A percentile compares a stretch with the other conserved stretches of the same genome.
Evolutionary conservation across 2,888 invertebrate genomes (phyloP).

Genomic region (Girardia tigrina): DNA sequence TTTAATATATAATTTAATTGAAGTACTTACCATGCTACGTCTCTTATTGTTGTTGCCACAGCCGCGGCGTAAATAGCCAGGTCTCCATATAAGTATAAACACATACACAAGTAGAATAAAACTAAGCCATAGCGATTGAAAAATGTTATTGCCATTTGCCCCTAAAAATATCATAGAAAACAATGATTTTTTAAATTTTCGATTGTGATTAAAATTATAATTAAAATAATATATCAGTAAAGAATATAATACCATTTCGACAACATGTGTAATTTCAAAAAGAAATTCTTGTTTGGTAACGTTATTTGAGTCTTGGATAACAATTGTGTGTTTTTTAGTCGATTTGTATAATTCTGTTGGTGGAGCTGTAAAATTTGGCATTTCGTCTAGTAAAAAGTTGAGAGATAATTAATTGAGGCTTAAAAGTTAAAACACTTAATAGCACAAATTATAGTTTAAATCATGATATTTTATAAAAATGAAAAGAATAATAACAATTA

Average conservation of each 20-base stretch:
- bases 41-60: slow-evolving; percentile 76
- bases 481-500: too few species aligned
- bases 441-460: too few species aligned
- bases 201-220: too few species aligned
- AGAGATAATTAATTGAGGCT: too few species aligned
- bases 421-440: too few species aligned
- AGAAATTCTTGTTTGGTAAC: not conserved
- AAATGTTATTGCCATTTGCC: slow-evolving; percentile 78
- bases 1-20: too few species aligned
- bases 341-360: not conserved
- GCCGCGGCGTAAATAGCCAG: slow-evolving; percentile 85
- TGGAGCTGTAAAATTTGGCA: not conserved
- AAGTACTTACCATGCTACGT: slow-evolving; percentile 73
- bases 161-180: too few species aligned
- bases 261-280: not conserved
- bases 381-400: too few species aligned
- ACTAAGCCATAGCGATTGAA: slow-evolving; percentile 67
- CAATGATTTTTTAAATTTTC: too few species aligned
- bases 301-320: not conserved
- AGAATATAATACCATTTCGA: not conserved
- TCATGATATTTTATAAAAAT: too few species aligned
- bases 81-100: slow-evolving; percentile 87
- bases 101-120: slow-evolving; percentile 70
- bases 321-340: not conserved
- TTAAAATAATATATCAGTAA: not conserved